Base-by-base conservation (phyloP, 2,113 vertebrate species). In the Pionites leucogaster region DNA sequence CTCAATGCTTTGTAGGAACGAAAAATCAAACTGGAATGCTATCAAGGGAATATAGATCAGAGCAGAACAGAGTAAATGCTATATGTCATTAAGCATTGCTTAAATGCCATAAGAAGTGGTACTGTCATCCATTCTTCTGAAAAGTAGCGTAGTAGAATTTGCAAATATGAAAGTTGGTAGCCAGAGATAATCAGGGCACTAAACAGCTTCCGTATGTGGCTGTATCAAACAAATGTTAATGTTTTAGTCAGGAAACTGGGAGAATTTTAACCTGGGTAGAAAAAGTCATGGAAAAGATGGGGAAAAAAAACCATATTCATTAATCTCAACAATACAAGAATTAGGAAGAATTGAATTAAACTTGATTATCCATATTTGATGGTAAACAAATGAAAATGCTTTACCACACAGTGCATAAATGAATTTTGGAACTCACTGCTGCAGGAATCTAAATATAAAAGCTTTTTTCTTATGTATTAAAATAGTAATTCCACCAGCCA, bases 261-360 rank as follows among this genome's bases (percentile, higher is more conserved):
- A 71, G 10, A 81, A 59, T 47, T 70, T 71, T 72, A 13, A 25
- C 3, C 33, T 10, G 3, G 19, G 7, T 7, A 37, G 25, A 50
- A 67, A 67, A 24, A 0, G 1, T 24, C 0, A 41, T 50, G 13
- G 11, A 62, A 82, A 77, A 50, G 1, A 4, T 41, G 13, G 44
- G 44, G 18, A 57, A 44, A 46, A 71, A 67, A 39, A 41, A 2
- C 0, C 18, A 1, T 41, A 41, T n/a, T 17, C 2, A 25, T 33
- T 31, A 0, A 19, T 62, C 8, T 28, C 42, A 37, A 33, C 4
- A 60, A 5, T 27, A 7, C 1, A 74, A 20, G 7, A 70, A 15
- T 12, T 37, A 3, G 4, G 16, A 10, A 62, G 6, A 77, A 81
- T 55, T 42, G 57, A 63, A 47, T 52, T 29, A 39, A 49, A 46